A percentile compares a stretch with the other conserved stretches of the same genome.
phyloP scores from a whole-genome alignment of 2,113 vertebrate species.

The Cynocephalus volans region DNA sequence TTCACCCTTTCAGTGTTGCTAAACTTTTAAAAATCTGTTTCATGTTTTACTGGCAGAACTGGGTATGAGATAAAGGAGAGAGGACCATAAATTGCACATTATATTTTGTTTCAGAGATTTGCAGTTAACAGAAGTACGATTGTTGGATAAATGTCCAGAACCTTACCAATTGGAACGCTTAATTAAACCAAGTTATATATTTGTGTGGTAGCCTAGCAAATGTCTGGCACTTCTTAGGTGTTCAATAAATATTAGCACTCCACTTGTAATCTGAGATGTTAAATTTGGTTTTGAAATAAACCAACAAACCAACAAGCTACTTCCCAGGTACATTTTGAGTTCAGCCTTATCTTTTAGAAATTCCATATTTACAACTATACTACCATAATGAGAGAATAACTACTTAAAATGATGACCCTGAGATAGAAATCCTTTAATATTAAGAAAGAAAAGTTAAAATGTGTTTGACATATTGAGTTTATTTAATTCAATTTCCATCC shows the following conservation, averaged over 20 bases:
- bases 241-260: slow-evolving; percentile 10
- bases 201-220: not conserved
- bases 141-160: not conserved
- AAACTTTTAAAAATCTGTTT: not conserved
- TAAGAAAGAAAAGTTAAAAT: slow-evolving; percentile 30
- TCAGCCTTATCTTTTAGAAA: slow-evolving; percentile 16
- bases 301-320: not conserved
- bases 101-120: not conserved
- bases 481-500: not conserved
- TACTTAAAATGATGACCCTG: not conserved
- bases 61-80: not conserved
- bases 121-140: not conserved
- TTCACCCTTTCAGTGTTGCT: not conserved
- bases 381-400: not conserved
- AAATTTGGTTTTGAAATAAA: slow-evolving; percentile 63
- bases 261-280: not conserved
- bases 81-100: not conserved
- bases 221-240: not conserved
- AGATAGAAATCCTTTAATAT: not conserved
- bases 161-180: not conserved
- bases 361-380: not conserved
- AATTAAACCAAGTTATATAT: slow-evolving; percentile 25
- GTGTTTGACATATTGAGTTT: not conserved
- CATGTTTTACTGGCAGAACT: not conserved
- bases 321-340: not conserved